Conservation (phyloP, 2,797 vertebrate species). For the Spinus pinus region DNA sequence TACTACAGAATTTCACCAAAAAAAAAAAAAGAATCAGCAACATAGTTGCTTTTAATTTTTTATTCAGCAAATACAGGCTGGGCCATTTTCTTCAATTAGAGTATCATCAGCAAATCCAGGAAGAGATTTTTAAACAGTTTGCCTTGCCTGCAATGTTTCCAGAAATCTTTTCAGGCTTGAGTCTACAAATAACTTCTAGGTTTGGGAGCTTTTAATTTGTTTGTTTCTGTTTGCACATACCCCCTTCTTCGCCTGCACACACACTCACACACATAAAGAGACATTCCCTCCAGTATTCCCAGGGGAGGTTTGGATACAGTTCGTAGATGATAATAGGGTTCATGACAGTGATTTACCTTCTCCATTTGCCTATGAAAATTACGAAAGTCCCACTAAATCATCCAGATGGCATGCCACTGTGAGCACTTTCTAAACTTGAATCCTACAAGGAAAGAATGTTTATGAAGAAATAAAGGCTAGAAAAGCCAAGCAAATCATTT, state of each 20-base stretch:
- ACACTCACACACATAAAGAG: fast-evolving
- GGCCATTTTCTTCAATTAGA: neutral
- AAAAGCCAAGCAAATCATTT: neutral
- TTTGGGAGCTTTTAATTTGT: neutral
- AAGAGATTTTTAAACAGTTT: neutral
- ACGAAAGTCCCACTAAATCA: neutral
- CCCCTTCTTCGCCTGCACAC: fast-evolving
- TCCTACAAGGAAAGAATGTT: neutral
- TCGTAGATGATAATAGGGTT: neutral
- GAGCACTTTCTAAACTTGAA: neutral
- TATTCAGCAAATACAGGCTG: neutral
- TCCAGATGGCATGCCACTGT: neutral
- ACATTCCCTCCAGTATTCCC: fast-evolving
- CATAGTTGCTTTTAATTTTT: neutral
- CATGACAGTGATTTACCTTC: neutral
- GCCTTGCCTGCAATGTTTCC: neutral
- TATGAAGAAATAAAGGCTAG: neutral
- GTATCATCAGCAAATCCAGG: neutral
- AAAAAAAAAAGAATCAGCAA: neutral
- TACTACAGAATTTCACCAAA: neutral
- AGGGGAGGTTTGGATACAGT: neutral
- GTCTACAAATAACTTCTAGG: neutral
- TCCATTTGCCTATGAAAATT: neutral
- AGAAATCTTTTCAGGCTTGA: neutral
- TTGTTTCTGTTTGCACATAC: neutral